Conservation (phyloP, 30 jellyfish, hydroid and myxozoan species). For the Aurelia sp. region DNA sequence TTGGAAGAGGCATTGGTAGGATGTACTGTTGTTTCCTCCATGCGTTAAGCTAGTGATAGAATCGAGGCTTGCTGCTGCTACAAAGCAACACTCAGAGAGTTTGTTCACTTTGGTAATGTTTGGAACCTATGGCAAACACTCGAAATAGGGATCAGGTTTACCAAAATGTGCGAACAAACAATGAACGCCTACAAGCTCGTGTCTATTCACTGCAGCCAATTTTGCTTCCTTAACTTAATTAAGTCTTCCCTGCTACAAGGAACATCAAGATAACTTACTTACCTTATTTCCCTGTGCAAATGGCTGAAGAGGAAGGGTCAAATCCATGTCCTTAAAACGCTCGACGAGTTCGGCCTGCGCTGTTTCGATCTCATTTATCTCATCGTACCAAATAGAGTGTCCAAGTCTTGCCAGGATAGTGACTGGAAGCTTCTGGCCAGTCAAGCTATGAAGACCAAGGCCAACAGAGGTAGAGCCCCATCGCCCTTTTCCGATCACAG, state of each 20-base stretch:
- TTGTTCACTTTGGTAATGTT: no score
- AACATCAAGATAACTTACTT: background rate
- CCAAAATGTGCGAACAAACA: no score
- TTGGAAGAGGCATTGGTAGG: background rate
- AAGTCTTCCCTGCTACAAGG: background rate
- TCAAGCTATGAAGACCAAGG: constrained; percentile 48
- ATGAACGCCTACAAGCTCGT: background rate
- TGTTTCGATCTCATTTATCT: constrained; percentile 51
- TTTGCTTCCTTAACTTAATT: background rate
- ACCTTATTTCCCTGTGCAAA: constrained; percentile 2
- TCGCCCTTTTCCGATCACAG: no score
- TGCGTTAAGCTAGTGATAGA: no score
- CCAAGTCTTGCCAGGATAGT: constrained; percentile 46
- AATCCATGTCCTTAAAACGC: background rate
- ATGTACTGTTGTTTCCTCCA: no score
- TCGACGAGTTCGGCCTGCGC: constrained; percentile 58
- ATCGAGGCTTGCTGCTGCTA: no score
- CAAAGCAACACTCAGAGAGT: no score
- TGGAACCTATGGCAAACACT: no score
- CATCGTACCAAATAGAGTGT: constrained; percentile 24
- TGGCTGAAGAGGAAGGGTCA: constrained; percentile 38
- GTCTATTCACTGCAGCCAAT: no score
- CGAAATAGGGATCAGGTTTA: no score
- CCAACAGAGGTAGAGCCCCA: constrained; percentile 34
- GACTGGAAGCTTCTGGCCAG: constrained; percentile 57